phyloP scores from a whole-genome alignment of 2,888 invertebrate species.

The Erebia palarica region DNA sequence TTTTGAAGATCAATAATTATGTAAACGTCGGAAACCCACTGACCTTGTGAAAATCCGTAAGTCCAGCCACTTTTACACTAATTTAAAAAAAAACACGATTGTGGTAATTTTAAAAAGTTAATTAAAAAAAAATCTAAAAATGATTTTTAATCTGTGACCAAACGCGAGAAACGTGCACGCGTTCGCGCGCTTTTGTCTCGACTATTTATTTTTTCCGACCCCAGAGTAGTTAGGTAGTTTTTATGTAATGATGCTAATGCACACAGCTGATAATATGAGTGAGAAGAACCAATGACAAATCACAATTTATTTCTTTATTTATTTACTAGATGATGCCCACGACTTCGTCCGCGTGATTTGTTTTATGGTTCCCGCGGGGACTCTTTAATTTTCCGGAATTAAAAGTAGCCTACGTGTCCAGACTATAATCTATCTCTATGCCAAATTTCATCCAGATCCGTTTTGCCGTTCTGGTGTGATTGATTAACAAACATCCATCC shows the following conservation, averaged over 20 bases:
- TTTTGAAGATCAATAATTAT: constrained; percentile 1
- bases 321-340: no score
- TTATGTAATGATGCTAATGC: background rate
- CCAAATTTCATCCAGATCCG: no score
- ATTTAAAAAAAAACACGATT: constrained; percentile 1
- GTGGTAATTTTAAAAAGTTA: background rate
- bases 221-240: background rate
- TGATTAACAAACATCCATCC: no score
- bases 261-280: no score
- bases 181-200: constrained; percentile 13
- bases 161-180: constrained; percentile 11
- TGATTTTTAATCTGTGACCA: background rate
- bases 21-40: background rate
- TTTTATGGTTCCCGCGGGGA: no score
- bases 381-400: no score
- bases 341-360: no score
- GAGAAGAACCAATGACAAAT: no score
- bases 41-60: constrained; percentile 15
- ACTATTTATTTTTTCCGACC: background rate
- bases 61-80: background rate
- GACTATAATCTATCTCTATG: no score
- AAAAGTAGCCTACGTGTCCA: no score
- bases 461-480: no score
- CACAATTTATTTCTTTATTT: no score
- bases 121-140: background rate